Evolutionary conservation across 2,797 vertebrate genomes (phyloP), one percentile per base, ranked within the genome.

Genomic region (Rhinophrynus dorsalis): DNA sequence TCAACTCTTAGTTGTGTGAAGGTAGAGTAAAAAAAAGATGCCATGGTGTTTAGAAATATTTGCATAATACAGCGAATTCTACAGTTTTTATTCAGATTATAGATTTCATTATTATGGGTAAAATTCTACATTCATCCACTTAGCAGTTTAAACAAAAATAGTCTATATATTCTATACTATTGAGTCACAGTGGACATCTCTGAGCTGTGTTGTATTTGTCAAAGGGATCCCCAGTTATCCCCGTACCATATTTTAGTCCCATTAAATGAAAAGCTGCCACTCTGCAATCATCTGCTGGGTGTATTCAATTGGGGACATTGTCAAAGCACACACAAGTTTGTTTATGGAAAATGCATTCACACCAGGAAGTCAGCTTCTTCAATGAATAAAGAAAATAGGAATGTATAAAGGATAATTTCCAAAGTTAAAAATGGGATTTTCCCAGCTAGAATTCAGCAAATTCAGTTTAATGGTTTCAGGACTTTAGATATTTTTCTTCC

Each of bases 201-300:
- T 9, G 13, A 26, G 9, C 23, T 26, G 35, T 37, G 11, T 21
- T 30, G 26, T 33, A 32, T 32, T 61, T 32, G 26, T 32, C 12
- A 33, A 61, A 32, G 42, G 40, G 33, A 21, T 32, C 40, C 17
- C 40, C 42, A 61, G 47, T 61, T 61, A 61, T 47, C 10, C 42
- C 24, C 40, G 29, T 18, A 15, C 27, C 40, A 32, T 11, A 32
- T 61, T 32, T 11, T 42, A n/a, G n/a, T 61, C 17, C 58, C 30
- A 47, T 61, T 47, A 47, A 32, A 47, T 20, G 26, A 32, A 61
- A 45, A 61, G n/a, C 27, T 61, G 42, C 15, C 58, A 30, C 10
- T 58, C 55, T 42, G 15, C 35, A 59, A 59, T 59, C 24, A 59
- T 59, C 57, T 42, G 57, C 57, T 44, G 38, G 23, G 17, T n/a